Base-by-base conservation (phyloP, 2,888 invertebrate species). In the Eremobia ochroleuca region DNA sequence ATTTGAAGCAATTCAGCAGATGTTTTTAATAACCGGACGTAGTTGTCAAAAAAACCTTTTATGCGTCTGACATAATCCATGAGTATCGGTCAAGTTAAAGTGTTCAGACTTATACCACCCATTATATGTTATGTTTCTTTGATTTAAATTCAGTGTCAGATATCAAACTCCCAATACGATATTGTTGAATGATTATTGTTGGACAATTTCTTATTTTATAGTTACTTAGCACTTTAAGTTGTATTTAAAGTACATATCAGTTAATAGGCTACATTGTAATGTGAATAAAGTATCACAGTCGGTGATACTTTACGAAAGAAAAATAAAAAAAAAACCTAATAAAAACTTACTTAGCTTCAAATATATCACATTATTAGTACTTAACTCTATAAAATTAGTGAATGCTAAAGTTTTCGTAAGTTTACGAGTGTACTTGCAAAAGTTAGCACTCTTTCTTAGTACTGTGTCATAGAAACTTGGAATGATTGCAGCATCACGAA, bases 401-500 rank as follows among this genome's bases (percentile, higher is more conserved):
- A 72, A 73, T 77, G 46, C 66, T 6, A 67, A 86, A 86, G 71
- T 78, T 83, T 82, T 61, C 34, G 64, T 77, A 61, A 76, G 52
- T 82, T 88, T 75, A 76, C 78, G 79, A 77, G 64, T 40, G 61
- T 77, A 86, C 83, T 82, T 74, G 43, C 28, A 76, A 64, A 74
- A 77, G 67, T 79, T 68, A 84, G 37, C 64, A 76, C 79, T 82
- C 73, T 83, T 76, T 73, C 67, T 79, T 40, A 75, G 67, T 79
- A 62, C 46, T 62, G 65, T 79, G 74, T 80, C 73, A 81, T 85
- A 78, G 78, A 81, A 88, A 86, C 73, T 87, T 74, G 67, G 66
- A 79, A 79, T 87, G 71, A 81, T 81, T 67, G 78, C 79, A 79
- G 46, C 74, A 83, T 89, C 82, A 88, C 72, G 74, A 85, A 85